phyloP scores from a whole-genome alignment of 2,113 vertebrate genomes.

The Cacatua alba region DNA sequence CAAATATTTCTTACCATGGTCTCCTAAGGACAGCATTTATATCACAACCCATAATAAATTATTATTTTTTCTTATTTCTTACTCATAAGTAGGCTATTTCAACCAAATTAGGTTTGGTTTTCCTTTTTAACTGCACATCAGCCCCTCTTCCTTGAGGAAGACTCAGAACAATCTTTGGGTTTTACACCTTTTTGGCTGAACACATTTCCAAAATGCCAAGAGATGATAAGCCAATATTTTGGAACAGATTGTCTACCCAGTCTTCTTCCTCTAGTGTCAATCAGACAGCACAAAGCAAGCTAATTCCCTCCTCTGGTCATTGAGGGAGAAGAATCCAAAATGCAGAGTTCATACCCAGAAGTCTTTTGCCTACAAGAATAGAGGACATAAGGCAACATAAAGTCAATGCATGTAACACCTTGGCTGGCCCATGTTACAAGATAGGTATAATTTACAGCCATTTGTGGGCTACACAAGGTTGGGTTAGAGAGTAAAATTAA shows the following conservation, averaged over 20 bases:
- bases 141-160: not conserved
- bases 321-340: not conserved
- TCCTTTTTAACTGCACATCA: not conserved
- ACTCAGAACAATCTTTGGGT: not conserved
- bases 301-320: not conserved
- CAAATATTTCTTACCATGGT: not conserved
- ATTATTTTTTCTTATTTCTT: not conserved
- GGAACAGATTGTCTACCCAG: not conserved
- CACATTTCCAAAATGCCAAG: not conserved
- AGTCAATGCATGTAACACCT: not conserved
- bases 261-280: not conserved
- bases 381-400: not conserved
- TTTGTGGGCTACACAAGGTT: not conserved
- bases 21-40: not conserved
- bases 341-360: not conserved
- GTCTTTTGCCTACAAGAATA: not conserved
- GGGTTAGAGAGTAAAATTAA: not conserved
- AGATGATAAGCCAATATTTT: not conserved
- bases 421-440: not conserved
- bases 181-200: not conserved
- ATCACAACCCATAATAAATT: not conserved
- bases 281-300: not conserved
- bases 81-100: not conserved
- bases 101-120: not conserved
- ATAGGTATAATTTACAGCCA: not conserved